phyloP scores from a whole-genome alignment of 2,113 vertebrate species.

The Silurus meridionalis region DNA sequence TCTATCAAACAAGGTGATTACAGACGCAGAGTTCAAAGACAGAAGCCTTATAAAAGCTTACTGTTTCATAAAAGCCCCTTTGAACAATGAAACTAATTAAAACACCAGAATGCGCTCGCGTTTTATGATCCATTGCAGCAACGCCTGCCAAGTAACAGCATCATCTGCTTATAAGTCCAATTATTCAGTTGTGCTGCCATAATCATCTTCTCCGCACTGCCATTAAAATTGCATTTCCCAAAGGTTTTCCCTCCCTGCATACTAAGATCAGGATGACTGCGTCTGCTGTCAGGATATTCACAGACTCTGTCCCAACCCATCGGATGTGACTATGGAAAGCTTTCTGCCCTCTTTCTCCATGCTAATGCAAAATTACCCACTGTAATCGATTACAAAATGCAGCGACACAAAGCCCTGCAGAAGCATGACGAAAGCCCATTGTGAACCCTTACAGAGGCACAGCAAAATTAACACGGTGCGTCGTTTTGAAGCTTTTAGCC shows the following conservation, averaged over 20 bases:
- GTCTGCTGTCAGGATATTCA: slow-evolving; percentile 26
- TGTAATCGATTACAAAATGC: slow-evolving; percentile 30
- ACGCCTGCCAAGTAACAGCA: slow-evolving; percentile 11
- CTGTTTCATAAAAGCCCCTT: neutral
- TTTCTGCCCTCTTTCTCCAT: slow-evolving; percentile 14
- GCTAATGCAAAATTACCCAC: slow-evolving; percentile 37
- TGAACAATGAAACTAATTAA: neutral
- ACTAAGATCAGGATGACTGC: neutral
- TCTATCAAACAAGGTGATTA: slow-evolving; percentile 42
- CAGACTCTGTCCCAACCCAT: slow-evolving; percentile 19
- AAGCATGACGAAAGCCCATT: slow-evolving; percentile 22
- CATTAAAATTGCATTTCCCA: slow-evolving; percentile 42
- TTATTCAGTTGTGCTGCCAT: neutral
- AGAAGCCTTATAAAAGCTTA: neutral
- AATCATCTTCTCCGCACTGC: neutral
- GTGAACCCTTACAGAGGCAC: slow-evolving; percentile 26
- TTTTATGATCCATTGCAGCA: neutral
- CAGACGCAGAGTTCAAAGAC: slow-evolving; percentile 34
- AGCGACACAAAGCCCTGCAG: slow-evolving; percentile 26
- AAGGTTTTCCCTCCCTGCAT: slow-evolving; percentile 3
- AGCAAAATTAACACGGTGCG: slow-evolving; percentile 15
- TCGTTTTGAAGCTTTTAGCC: slow-evolving; percentile 22
- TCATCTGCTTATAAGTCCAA: slow-evolving; percentile 12
- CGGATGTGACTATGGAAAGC: neutral
- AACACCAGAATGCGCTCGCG: neutral